Evolutionary conservation across 2,888 invertebrate species (phyloP), one percentile per base, ranked within the genome.

Genomic region (Trachelus tabidus): DNA sequence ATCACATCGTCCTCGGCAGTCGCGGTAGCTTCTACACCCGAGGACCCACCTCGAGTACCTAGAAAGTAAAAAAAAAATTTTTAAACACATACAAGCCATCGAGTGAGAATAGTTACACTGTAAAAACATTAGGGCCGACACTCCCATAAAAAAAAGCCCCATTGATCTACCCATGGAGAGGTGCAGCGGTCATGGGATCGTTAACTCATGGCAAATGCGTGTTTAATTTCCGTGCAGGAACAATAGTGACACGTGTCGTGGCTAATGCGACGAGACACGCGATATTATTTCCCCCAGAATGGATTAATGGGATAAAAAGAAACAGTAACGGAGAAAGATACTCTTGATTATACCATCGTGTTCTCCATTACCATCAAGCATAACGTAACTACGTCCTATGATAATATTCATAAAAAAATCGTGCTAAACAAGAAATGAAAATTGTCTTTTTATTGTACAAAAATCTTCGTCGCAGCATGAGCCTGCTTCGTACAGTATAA

Each of bases 1-100:
- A 97, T 93, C 83, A 97, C 96, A 90, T 97, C 97, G 92, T 96
- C 96, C 56, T 56, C 56, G 9, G 23, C 23, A 56, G 56, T 23
- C 6, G 56, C 23, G 6, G 9, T 56, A 9, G 23, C 9, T 1
- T 56, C 56, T 56, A 3, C 56, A 9, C 56, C 56, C 56, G 23
- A 56, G 23, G 56, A 6, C 2, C 23, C 23, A 23, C 23, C 56
- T 56, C 56, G 23, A 56, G 56, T 56, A 56, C 56, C 56, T 56
- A 56, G 56, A 56, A 56, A 56, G 15, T 23, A 15, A 15, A 15
- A 40, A 15, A 40, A 15, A 56, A 23, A 23, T 1, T 9, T 23
- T 56, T 23, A 23, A 56, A 56, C 9, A 23, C 23, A 23, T 9
- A 23, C 23, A 23, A 23, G 2, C 23, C 23, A 9, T 23, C 1